Evolutionary conservation across 2,113 vertebrate species (phyloP).

Genomic region (Pleuronectes platessa): DNA sequence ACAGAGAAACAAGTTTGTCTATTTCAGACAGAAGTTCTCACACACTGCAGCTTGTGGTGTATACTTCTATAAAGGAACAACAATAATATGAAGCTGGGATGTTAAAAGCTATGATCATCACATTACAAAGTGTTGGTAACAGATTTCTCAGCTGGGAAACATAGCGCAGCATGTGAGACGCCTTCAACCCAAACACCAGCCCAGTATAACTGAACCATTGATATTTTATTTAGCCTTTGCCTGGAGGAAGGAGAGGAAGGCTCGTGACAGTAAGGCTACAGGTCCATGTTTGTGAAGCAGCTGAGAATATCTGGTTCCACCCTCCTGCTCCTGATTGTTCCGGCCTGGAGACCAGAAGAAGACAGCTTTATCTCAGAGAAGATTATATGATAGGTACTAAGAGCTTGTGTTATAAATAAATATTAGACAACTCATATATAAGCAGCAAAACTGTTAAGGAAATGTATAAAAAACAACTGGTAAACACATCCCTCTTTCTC

Average conservation of each 20-base stretch:
- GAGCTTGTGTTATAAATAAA: background rate
- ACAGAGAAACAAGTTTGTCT: too few relatives aligned
- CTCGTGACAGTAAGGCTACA: slow-evolving; percentile 49
- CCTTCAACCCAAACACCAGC: slow-evolving; percentile 5
- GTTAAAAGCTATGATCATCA: background rate
- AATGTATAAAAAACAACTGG: too few relatives aligned
- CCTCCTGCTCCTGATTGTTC: background rate
- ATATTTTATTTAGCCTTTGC: slow-evolving; percentile 35
- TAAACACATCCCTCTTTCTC: background rate
- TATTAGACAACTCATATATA: background rate
- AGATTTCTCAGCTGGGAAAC: background rate
- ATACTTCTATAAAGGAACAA: background rate
- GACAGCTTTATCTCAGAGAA: background rate
- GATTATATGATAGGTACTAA: background rate
- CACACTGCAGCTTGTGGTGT: too few relatives aligned
- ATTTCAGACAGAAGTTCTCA: background rate
- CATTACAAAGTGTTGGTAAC: background rate
- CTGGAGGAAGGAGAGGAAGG: slow-evolving; percentile 16
- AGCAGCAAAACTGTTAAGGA: too few relatives aligned
- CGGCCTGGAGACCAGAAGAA: slow-evolving; percentile 1
- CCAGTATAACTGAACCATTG: slow-evolving; percentile 45
- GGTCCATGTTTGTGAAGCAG: slow-evolving; percentile 7
- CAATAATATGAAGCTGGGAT: background rate
- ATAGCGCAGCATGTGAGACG: slow-evolving; percentile 22
- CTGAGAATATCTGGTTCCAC: slow-evolving; percentile 15